These are phyloP conservation scores for Oryctes rhinoceros DNA, from an alignment of 1,140 invertebrate species.

Conservation along the genomic window DNA sequence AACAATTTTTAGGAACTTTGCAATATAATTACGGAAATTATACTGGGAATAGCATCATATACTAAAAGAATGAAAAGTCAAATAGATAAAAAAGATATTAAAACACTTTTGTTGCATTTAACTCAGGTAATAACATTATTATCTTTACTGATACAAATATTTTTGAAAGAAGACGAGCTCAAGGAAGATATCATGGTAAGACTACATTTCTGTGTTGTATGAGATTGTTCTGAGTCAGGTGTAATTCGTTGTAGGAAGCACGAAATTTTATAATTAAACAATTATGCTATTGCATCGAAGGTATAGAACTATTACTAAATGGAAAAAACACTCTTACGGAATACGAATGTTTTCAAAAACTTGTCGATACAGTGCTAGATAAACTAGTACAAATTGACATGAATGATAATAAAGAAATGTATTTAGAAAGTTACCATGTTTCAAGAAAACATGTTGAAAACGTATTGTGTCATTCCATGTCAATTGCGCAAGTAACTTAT, in stretches of 20 bases:
- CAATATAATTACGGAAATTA: slow-evolving; percentile 1
- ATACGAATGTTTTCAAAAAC: slow-evolving; percentile 51
- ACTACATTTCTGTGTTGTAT: not conserved
- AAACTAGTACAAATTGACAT: slow-evolving; percentile 50
- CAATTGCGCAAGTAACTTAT: slow-evolving; percentile 55
- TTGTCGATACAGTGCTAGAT: slow-evolving; percentile 54
- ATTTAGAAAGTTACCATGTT: slow-evolving; percentile 41
- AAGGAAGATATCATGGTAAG: slow-evolving; percentile 23
- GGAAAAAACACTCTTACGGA: not conserved
- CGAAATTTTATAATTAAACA: slow-evolving; percentile 34
- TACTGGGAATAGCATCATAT: slow-evolving; percentile 4
- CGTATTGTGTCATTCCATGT: slow-evolving; percentile 56
- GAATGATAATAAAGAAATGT: slow-evolving; percentile 39
- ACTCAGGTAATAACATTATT: slow-evolving; percentile 21
- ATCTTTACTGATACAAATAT: slow-evolving; percentile 37
- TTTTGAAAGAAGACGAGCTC: slow-evolving; percentile 26
- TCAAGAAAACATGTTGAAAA: slow-evolving; percentile 52
- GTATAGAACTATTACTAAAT: not conserved
- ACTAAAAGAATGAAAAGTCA: not conserved
- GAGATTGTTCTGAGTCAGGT: not conserved
- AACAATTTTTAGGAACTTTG: slow-evolving; percentile 28
- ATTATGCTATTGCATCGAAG: slow-evolving; percentile 15
- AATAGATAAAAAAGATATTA: not conserved
- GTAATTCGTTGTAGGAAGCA: slow-evolving; percentile 25
- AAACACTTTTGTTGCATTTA: slow-evolving; percentile 27